Percentiles rank a stretch among this genome's conserved stretches.
Evolutionary conservation across 2,888 invertebrate species (phyloP).

Genomic region (Diogma glabrata): DNA sequence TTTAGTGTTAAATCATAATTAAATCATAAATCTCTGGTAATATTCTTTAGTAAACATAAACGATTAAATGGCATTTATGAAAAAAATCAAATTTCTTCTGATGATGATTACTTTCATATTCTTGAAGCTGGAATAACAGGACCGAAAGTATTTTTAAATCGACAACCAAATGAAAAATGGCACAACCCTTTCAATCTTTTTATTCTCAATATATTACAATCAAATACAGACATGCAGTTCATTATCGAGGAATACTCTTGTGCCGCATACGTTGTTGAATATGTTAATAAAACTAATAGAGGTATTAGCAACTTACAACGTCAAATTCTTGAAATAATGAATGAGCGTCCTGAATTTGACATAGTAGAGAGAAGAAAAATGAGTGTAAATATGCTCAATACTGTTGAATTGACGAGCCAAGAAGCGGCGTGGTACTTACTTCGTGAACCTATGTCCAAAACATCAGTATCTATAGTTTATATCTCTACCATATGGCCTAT

Average conservation of each 20-base stretch:
- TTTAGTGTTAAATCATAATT: too few relatives aligned
- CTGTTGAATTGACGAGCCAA: slow-evolving; percentile 29
- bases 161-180: too few relatives aligned
- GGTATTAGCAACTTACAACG: slow-evolving; percentile 25
- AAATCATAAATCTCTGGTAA: too few relatives aligned
- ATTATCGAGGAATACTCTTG: too few relatives aligned
- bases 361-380: slow-evolving; percentile 24
- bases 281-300: slow-evolving; percentile 27
- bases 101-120: slow-evolving; percentile 21
- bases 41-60: too few relatives aligned
- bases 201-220: not conserved
- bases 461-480: slow-evolving; percentile 25
- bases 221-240: slow-evolving; percentile 11
- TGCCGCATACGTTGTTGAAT: too few relatives aligned
- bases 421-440: slow-evolving; percentile 37
- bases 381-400: slow-evolving; percentile 27
- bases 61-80: slow-evolving; percentile 23
- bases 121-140: slow-evolving; percentile 27
- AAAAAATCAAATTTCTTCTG: slow-evolving; percentile 25
- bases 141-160: slow-evolving; percentile 28
- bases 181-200: slow-evolving; percentile 22
- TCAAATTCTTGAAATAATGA: slow-evolving; percentile 23
- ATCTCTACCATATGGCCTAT: too few relatives aligned
- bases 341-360: slow-evolving; percentile 30
- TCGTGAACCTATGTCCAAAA: slow-evolving; percentile 26